A percentile compares a stretch with the other conserved stretches of the same genome.
Evolutionary conservation across 1,140 invertebrate genomes (phyloP).

Genomic region (Thaumetopoea pityocampa): DNA sequence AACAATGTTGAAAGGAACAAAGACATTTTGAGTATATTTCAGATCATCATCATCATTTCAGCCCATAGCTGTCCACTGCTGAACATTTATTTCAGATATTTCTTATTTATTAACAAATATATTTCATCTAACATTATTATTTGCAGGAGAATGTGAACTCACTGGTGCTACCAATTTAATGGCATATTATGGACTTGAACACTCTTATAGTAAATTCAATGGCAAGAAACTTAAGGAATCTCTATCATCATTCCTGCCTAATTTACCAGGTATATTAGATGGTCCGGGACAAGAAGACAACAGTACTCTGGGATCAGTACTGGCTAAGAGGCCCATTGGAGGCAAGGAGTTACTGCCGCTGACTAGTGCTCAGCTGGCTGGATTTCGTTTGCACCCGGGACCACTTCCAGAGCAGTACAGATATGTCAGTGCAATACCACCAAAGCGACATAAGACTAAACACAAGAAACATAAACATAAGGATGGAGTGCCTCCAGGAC

Average conservation of each 20-base stretch:
- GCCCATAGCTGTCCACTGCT: too few relatives aligned
- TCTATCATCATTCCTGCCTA: constrained; percentile 95
- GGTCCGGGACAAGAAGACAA: constrained; percentile 87
- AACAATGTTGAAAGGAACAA: too few relatives aligned
- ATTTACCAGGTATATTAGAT: constrained; percentile 95
- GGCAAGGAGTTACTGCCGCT: constrained; percentile 95
- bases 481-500: constrained; percentile 84
- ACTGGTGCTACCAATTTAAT: constrained; percentile 98
- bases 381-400: constrained; percentile 96
- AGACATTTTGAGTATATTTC: too few relatives aligned
- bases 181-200: constrained; percentile 96
- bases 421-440: constrained; percentile 92
- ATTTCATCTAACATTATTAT: too few relatives aligned
- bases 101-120: too few relatives aligned
- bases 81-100: too few relatives aligned
- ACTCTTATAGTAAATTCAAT: constrained; percentile 98
- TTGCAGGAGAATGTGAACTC: constrained; percentile 91
- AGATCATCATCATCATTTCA: too few relatives aligned
- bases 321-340: constrained; percentile 97
- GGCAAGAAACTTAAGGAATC: constrained; percentile 98
- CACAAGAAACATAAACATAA: constrained; percentile 97
- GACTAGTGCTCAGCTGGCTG: constrained; percentile 91
- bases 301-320: constrained; percentile 94
- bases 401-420: constrained; percentile 97
- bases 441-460: constrained; percentile 95